Percentiles rank a stretch among this genome's conserved stretches.
Evolutionary conservation across 2,113 vertebrate genomes (phyloP).

Genomic region (Thalassarche chlororhynchos): DNA sequence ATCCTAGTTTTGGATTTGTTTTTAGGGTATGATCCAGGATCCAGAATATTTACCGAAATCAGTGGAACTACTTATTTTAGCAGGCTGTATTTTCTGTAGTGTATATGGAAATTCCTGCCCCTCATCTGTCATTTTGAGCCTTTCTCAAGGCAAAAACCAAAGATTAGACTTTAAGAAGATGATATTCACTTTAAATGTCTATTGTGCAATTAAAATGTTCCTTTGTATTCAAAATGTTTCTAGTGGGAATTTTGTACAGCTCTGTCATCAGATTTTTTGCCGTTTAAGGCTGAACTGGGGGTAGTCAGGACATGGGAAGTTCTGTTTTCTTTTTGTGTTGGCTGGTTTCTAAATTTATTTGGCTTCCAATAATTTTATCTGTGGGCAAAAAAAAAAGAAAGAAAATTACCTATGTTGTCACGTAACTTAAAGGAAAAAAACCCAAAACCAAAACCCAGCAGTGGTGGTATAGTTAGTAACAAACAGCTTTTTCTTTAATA

Average conservation of each 20-base stretch:
- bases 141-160: slow-evolving; percentile 70
- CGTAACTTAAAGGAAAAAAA: neutral
- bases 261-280: neutral
- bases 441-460: neutral
- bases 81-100: neutral
- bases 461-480: neutral
- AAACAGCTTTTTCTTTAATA: neutral
- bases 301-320: neutral
- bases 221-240: neutral
- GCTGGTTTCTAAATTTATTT: neutral
- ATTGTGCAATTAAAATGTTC: slow-evolving; percentile 39
- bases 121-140: slow-evolving; percentile 1
- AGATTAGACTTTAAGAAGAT: slow-evolving; percentile 50
- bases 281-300: neutral
- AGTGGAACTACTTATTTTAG: neutral
- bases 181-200: neutral
- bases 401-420: neutral
- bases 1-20: neutral
- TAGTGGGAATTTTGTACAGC: neutral
- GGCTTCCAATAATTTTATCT: neutral
- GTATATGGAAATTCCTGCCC: neutral
- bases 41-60: neutral
- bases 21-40: neutral
- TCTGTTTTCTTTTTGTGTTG: neutral
- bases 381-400: neutral